Base-by-base conservation (phyloP, 2,888 invertebrate genomes). In the Pyrocoelia pectoralis region DNA sequence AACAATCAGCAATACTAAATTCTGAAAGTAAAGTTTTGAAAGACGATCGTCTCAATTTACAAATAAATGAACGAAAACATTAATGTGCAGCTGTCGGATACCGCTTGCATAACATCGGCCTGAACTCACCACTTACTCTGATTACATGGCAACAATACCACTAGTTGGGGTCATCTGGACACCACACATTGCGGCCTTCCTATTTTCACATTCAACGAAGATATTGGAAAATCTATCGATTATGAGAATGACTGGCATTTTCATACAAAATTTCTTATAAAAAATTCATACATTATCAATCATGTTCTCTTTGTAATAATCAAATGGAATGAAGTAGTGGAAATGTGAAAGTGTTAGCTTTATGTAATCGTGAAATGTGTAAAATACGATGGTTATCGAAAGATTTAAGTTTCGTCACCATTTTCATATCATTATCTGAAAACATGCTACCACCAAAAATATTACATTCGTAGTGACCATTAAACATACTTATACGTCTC, bases 71-170 rank as follows among this genome's bases (percentile, higher is more conserved):
- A 28, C 55, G 54, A 55, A 33, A 55, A 59, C 52, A n/a, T 14
- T n/a, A 56, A 41, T 55, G 50, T 59, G 50, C 59, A 61, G 55
- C 54, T 54, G 64, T 51, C 49, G 55, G 60, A 52, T 55, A 60
- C 58, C 50, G 10, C 63, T 61, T 56, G 56, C 61, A 17, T 15
- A 6, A 52, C 68, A 68, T 63, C 66, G 67, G 65, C 68, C 70
- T 71, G 71, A 33, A 53, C 69, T 72, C 74, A 70, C 72, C 76
- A 76, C 76, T 76, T 73, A 73, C 71, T 69, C 69, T 75, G 74
- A 76, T 74, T 76, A 70, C 73, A 73, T 70, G 68, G 74, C 68
- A 70, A 70, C 71, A 74, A 74, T 74, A 73, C n/a, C 73, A 73
- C 73, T 71, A 69, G 70, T 62, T 64, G 62, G 64, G 73, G 72